phyloP scores from a whole-genome alignment of 1,140 invertebrate genomes.

The Ips nitidus region DNA sequence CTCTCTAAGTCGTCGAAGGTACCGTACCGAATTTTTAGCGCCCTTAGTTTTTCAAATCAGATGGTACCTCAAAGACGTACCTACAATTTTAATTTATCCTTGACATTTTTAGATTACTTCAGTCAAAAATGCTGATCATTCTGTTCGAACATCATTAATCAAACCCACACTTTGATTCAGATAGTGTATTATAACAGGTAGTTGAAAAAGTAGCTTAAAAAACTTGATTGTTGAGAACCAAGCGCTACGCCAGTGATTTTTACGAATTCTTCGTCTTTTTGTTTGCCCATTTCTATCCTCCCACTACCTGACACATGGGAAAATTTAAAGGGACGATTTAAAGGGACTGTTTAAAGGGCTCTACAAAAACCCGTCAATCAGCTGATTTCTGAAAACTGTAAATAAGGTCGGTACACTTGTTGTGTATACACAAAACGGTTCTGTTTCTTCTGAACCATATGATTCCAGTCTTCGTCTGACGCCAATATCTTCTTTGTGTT shows the following conservation, averaged over 20 bases:
- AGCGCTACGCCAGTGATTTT: slow-evolving; percentile 27
- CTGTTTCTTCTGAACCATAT: neutral
- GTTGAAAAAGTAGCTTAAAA: neutral
- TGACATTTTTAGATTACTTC: neutral
- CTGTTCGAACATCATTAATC: neutral
- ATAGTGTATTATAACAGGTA: too few relatives aligned
- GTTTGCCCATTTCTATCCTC: slow-evolving; percentile 15
- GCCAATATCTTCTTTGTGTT: too few relatives aligned
- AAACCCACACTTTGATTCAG: too few relatives aligned
- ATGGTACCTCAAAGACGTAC: slow-evolving; percentile 8
- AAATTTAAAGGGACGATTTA: slow-evolving; percentile 31
- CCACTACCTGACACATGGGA: slow-evolving; percentile 28
- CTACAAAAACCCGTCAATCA: slow-evolving; percentile 20
- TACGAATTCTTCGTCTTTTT: slow-evolving; percentile 25
- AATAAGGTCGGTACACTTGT: slow-evolving; percentile 23
- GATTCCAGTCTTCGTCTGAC: too few relatives aligned
- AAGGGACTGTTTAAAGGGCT: slow-evolving; percentile 27
- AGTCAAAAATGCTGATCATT: neutral
- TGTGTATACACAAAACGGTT: slow-evolving; percentile 1
- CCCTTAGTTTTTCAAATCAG: slow-evolving; percentile 20
- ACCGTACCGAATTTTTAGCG: slow-evolving; percentile 25
- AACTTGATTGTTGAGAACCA: too few relatives aligned
- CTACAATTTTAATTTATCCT: slow-evolving; percentile 8
- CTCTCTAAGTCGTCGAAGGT: slow-evolving; percentile 3
- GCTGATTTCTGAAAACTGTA: slow-evolving; percentile 33